These are phyloP conservation scores for Polypterus senegalus DNA, from an alignment of 2,113 vertebrate species.

Conservation along the genomic window DNA sequence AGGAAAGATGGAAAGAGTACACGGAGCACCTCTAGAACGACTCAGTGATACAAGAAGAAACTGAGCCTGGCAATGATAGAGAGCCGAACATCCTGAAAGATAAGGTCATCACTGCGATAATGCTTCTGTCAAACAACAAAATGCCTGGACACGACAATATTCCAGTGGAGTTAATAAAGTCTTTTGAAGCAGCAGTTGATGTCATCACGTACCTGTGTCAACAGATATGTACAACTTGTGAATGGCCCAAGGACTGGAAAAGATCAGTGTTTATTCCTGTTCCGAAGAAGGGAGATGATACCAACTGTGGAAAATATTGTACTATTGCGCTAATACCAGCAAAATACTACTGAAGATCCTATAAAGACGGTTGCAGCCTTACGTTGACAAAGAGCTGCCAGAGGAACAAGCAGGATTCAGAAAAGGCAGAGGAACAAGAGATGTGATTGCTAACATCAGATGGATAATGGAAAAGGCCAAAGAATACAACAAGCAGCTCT, in stretches of 20 bases:
- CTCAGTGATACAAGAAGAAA: not conserved
- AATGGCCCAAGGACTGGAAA: not conserved
- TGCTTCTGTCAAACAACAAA: not conserved
- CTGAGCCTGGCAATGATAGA: not conserved
- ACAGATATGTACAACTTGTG: not conserved
- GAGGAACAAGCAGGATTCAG: slow-evolving; percentile 10
- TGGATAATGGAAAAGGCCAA: slow-evolving; percentile 10
- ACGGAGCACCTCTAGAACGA: slow-evolving; percentile 5
- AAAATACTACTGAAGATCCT: slow-evolving; percentile 11
- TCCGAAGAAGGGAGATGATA: not conserved
- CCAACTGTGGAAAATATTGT: not conserved
- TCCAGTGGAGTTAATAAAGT: not conserved
- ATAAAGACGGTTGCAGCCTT: slow-evolving; percentile 1
- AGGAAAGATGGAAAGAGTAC: slow-evolving; percentile 4
- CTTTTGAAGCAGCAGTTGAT: not conserved
- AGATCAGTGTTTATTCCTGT: not conserved
- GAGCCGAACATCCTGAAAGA: not conserved
- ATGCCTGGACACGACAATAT: not conserved
- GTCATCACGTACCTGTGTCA: too few relatives aligned
- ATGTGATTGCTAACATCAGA: slow-evolving; percentile 7
- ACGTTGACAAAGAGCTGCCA: slow-evolving; percentile 5
- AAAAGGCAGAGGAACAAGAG: slow-evolving; percentile 9
- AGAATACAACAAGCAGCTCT: slow-evolving; percentile 1
- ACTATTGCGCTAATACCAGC: slow-evolving; percentile 10
- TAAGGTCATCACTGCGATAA: not conserved